These are phyloP conservation scores for Callorhinus ursinus DNA, from an alignment of 2,113 vertebrate species.

Conservation along the genomic window DNA sequence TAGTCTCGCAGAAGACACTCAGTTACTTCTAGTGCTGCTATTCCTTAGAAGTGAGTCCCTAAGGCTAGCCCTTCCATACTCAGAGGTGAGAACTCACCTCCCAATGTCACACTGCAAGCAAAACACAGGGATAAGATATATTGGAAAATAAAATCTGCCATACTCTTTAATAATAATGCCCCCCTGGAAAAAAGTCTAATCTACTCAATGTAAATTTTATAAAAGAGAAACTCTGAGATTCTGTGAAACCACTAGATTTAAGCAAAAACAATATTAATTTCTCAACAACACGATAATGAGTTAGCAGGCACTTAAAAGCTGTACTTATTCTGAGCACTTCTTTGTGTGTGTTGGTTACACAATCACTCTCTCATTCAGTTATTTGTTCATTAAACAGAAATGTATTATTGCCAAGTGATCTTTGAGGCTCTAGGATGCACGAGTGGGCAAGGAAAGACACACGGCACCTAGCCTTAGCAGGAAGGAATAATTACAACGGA, in stretches of 20 bases:
- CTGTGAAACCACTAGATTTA: neutral
- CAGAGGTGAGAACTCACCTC: neutral
- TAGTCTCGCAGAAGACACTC: neutral
- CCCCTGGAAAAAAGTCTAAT: neutral
- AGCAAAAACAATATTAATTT: neutral
- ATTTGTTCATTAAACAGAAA: neutral
- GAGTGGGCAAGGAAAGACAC: neutral
- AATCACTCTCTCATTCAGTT: neutral
- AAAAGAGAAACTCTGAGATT: neutral
- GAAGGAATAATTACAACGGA: neutral
- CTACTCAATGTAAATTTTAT: neutral
- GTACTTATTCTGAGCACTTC: neutral
- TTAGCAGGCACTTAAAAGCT: neutral
- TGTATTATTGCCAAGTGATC: neutral
- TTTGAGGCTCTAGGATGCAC: neutral
- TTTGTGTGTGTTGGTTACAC: neutral
- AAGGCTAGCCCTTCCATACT: no score
- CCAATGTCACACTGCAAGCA: neutral
- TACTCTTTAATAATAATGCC: neutral
- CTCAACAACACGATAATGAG: neutral
- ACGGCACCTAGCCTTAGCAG: neutral
- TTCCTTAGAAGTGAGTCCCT: neutral
- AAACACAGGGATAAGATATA: neutral
- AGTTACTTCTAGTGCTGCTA: neutral
- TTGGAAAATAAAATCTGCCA: neutral